Evolutionary conservation across 2,113 vertebrate species (phyloP).

Genomic region (Grallaria varia): DNA sequence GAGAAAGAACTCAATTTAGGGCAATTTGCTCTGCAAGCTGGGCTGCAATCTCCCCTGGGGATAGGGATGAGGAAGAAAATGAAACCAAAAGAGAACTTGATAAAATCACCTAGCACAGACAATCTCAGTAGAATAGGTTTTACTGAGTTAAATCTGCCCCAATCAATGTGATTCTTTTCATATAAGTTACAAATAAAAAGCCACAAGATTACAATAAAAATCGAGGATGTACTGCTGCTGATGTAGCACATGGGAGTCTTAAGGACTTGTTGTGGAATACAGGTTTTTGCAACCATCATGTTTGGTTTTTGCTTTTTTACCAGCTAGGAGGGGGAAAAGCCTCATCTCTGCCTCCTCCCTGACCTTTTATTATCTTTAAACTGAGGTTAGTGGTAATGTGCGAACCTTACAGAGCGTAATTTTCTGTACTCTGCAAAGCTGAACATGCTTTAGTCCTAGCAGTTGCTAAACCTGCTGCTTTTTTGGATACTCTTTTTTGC

Average conservation of each 20-base stretch:
- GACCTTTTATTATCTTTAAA: slow-evolving; percentile 56
- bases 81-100: slow-evolving; percentile 95
- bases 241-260: slow-evolving; percentile 75
- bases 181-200: slow-evolving; percentile 98
- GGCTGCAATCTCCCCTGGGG: slow-evolving; percentile 89
- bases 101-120: slow-evolving; percentile 91
- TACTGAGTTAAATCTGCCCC: slow-evolving; percentile 97
- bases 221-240: slow-evolving; percentile 71
- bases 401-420: slow-evolving; percentile 35
- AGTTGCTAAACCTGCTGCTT: not conserved
- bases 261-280: slow-evolving; percentile 78
- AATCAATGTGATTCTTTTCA: slow-evolving; percentile 97
- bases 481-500: not conserved
- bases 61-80: slow-evolving; percentile 94
- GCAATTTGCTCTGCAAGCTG: slow-evolving; percentile 98
- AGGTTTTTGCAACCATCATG: slow-evolving; percentile 61
- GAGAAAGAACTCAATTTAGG: slow-evolving; percentile 99
- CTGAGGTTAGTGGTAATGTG: not conserved
- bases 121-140: slow-evolving; percentile 93
- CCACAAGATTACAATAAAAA: slow-evolving; percentile 88
- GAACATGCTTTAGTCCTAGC: slow-evolving; percentile 13
- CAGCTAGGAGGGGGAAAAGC: slow-evolving; percentile 4
- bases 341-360: not conserved
- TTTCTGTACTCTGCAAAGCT: slow-evolving; percentile 16
- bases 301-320: slow-evolving; percentile 66